Conservation (phyloP, 2,113 vertebrate species). For the Pedionomus torquatus region DNA sequence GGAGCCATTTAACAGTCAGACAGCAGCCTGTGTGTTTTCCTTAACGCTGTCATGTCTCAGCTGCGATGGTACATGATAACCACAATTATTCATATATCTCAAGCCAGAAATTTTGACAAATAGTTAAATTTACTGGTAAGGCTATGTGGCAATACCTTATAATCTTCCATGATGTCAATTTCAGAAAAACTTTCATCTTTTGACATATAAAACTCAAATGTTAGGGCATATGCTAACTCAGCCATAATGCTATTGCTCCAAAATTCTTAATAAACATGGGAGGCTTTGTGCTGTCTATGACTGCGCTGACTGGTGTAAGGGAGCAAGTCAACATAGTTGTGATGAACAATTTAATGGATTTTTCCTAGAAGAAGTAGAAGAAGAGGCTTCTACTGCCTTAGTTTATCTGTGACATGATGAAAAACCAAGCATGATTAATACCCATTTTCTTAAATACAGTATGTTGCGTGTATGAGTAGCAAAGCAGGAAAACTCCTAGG, state of each 20-base stretch:
- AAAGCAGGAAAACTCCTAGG: background rate
- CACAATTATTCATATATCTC: background rate
- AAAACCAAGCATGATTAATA: background rate
- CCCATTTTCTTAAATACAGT: background rate
- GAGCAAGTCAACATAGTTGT: background rate
- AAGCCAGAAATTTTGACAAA: background rate
- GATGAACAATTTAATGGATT: background rate
- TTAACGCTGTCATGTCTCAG: background rate
- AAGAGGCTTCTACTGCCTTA: background rate
- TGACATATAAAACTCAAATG: background rate
- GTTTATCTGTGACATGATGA: background rate
- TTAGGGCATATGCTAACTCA: background rate
- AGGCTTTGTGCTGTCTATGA: background rate
- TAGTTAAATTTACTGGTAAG: background rate
- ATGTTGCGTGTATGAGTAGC: background rate
- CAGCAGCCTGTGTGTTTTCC: background rate
- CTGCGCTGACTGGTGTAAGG: background rate
- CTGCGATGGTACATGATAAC: background rate
- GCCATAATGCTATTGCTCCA: background rate
- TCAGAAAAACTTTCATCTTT: background rate
- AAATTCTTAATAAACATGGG: background rate
- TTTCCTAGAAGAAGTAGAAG: background rate
- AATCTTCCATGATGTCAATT: background rate
- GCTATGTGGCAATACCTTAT: background rate
- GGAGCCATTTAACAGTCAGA: background rate